Evolutionary conservation across 2,888 invertebrate species (phyloP).

Genomic region (Drosophila mulleri): DNA sequence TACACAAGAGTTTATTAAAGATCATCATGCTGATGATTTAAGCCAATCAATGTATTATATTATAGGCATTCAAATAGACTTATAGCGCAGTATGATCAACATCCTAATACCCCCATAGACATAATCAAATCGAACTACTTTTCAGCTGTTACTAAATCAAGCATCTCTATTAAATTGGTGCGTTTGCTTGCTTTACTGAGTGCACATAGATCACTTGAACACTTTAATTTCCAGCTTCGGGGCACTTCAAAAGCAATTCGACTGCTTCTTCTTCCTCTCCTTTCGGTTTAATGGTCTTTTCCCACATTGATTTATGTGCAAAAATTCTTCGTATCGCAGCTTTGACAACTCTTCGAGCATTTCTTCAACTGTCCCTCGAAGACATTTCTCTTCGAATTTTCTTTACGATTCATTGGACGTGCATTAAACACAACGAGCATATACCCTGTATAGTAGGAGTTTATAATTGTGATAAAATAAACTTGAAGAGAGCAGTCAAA

Average conservation of each 20-base stretch:
- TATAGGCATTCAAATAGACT: too few species aligned
- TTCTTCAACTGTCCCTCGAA: constrained; percentile 4
- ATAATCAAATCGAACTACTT: neutral
- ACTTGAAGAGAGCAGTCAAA: neutral
- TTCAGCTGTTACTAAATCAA: neutral
- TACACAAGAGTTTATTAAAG: too few species aligned
- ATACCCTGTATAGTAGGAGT: neutral
- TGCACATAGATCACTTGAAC: constrained; percentile 19
- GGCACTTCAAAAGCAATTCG: neutral
- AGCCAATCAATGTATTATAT: too few species aligned
- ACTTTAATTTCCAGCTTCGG: constrained; percentile 41
- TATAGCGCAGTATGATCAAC: too few species aligned
- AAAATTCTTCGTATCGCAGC: constrained; percentile 29
- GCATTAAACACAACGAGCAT: neutral
- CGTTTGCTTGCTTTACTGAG: neutral
- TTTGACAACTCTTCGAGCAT: constrained; percentile 6
- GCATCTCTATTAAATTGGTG: constrained; percentile 1
- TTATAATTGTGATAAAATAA: too few species aligned
- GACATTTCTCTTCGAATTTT: neutral
- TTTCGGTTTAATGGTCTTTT: neutral
- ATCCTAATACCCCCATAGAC: neutral
- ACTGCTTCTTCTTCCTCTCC: neutral
- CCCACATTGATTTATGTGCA: constrained; percentile 49
- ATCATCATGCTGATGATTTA: too few species aligned
- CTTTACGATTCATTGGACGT: neutral